Evolutionary conservation across 2,113 vertebrate genomes (phyloP).

Genomic region (Genyomyrus donnyi): DNA sequence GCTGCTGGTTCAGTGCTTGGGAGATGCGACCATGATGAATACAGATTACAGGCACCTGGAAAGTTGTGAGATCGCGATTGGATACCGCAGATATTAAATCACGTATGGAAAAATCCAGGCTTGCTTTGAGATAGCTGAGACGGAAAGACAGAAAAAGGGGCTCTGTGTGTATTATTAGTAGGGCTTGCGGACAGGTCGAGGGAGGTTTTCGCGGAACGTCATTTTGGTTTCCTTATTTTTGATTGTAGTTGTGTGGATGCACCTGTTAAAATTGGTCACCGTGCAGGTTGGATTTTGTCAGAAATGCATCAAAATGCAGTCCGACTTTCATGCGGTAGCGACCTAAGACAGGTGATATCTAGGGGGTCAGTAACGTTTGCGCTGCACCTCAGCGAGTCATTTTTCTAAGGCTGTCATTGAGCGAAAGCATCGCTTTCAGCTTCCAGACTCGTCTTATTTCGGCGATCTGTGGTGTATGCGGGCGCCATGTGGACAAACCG

Average conservation of each 20-base stretch:
- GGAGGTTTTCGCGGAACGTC: neutral
- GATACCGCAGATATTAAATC: slow-evolving; percentile 24
- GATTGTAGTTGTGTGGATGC: neutral
- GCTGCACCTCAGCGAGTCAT: neutral
- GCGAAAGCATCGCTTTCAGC: neutral
- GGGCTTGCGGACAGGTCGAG: neutral
- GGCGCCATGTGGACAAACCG: slow-evolving; percentile 13
- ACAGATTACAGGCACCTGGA: neutral
- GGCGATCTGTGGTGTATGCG: neutral
- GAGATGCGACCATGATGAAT: slow-evolving; percentile 3
- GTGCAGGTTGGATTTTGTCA: neutral
- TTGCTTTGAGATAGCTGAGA: neutral
- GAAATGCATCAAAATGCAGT: neutral
- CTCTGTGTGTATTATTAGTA: neutral
- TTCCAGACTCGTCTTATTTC: neutral
- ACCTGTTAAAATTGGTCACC: neutral
- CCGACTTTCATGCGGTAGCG: neutral
- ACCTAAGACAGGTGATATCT: neutral
- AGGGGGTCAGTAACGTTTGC: neutral
- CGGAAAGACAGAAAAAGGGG: neutral
- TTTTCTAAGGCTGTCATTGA: neutral
- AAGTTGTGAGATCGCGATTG: slow-evolving; percentile 34
- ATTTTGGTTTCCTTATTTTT: neutral
- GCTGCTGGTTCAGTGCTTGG: neutral
- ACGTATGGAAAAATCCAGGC: slow-evolving; percentile 13